A percentile compares a stretch with the other conserved stretches of the same genome.
These are phyloP conservation scores for Parapristionchus giblindavisi DNA, from an alignment of 2,888 invertebrate genomes.

Conservation along the genomic window DNA sequence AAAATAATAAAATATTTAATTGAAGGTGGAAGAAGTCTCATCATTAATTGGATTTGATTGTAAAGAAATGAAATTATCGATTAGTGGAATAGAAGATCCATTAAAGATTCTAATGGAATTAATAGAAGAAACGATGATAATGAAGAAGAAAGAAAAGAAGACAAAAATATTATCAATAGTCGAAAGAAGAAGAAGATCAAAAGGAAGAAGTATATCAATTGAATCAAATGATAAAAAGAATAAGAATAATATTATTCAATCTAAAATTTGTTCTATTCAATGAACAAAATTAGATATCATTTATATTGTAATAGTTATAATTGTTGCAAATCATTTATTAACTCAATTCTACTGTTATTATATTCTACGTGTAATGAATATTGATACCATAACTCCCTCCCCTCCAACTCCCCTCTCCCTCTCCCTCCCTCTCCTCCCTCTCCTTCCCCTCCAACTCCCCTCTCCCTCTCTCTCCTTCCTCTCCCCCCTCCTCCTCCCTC, in stretches of 20 bases:
- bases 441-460: neutral
- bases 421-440: no score
- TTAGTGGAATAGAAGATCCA: constrained; percentile 2
- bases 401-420: neutral
- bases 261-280: constrained; percentile 24
- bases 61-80: neutral
- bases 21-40: constrained; percentile 19
- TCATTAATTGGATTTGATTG: constrained; percentile 13
- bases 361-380: neutral
- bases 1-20: no score
- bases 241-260: constrained; percentile 8
- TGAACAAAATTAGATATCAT: constrained; percentile 14
- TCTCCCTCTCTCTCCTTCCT: neutral
- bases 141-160: constrained; percentile 27
- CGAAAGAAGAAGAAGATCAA: constrained; percentile 9
- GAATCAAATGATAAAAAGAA: constrained; percentile 19
- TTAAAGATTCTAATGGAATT: constrained; percentile 7
- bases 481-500: neutral
- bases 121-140: constrained; percentile 16
- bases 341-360: neutral
- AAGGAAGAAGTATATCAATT: neutral
- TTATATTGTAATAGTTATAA: neutral
- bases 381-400: neutral
- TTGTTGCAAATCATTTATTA: neutral
- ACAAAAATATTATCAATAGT: constrained; percentile 8